Percentiles rank a stretch among this genome's conserved stretches.
Evolutionary conservation across 2,888 invertebrate species (phyloP).

Genomic region (Automeris io): DNA sequence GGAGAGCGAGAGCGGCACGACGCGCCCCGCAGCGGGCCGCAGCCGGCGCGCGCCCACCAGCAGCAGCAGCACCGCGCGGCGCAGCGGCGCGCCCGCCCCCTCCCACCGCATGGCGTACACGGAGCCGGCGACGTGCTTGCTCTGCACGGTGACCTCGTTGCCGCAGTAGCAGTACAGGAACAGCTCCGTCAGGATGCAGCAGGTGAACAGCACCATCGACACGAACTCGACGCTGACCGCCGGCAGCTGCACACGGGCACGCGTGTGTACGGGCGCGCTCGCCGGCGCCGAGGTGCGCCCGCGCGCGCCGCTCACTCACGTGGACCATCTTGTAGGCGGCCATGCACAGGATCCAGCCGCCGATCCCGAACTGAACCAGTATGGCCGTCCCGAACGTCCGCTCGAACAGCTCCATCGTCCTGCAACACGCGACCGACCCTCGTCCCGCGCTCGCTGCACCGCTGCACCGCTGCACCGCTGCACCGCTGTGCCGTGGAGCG

Average conservation of each 20-base stretch:
- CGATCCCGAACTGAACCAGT: conserved; percentile 56
- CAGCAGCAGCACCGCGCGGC: conserved; percentile 46
- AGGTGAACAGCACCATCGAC: conserved; percentile 70
- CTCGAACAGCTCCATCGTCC: conserved; percentile 39
- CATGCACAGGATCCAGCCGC: conserved; percentile 68
- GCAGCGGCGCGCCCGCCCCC: conserved; percentile 28
- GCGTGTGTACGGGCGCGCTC: too few relatives aligned
- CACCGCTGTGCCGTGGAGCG: too few relatives aligned
- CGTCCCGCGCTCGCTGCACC: neutral
- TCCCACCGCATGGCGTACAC: conserved; percentile 55
- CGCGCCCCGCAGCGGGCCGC: conserved; percentile 59
- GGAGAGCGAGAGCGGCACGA: conserved; percentile 68
- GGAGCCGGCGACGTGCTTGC: conserved; percentile 49
- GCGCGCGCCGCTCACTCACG: conserved; percentile 31
- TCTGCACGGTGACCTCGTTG: conserved; percentile 73
- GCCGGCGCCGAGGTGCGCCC: too few relatives aligned
- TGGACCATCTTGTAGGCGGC: conserved; percentile 60
- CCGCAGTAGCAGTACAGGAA: conserved; percentile 77
- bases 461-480: neutral
- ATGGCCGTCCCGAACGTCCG: conserved; percentile 53
- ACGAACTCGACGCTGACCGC: conserved; percentile 61
- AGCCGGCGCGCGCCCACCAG: conserved; percentile 66
- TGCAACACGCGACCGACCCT: conserved; percentile 15
- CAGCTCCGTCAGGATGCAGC: conserved; percentile 73
- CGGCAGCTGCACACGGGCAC: conserved; percentile 31